Evolutionary conservation across 2,888 invertebrate species (phyloP).

Genomic region (Nephrocerus scutellatus): DNA sequence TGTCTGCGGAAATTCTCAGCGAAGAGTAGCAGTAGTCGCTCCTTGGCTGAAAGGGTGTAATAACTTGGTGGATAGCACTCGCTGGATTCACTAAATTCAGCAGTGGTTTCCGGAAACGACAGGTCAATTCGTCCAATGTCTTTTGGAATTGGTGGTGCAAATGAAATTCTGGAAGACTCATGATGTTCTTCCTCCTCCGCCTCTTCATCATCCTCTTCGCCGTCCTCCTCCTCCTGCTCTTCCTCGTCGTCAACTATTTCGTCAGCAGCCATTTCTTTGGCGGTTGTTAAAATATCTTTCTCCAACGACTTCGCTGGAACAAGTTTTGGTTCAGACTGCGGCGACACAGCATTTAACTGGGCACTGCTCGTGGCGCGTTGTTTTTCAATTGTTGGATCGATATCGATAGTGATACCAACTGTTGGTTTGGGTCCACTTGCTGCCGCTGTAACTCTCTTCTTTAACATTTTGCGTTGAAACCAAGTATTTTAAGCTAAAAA

Average conservation of each 20-base stretch:
- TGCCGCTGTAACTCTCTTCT: no score
- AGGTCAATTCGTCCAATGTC: constrained; percentile 39
- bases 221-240: constrained; percentile 17
- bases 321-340: no score
- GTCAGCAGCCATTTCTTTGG: constrained; percentile 8
- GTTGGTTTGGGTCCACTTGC: no score
- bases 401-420: no score
- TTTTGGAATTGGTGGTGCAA: constrained; percentile 22
- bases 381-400: no score
- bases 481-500: no score
- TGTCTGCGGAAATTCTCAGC: constrained; percentile 74
- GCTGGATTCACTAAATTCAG: constrained; percentile 46
- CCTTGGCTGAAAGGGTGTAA: constrained; percentile 60
- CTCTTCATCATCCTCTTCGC: constrained; percentile 20
- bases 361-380: no score
- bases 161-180: constrained; percentile 29
- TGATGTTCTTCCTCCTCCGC: constrained; percentile 17
- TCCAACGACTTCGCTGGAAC: no score
- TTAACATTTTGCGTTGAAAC: no score
- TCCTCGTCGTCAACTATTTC: background rate
- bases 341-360: no score
- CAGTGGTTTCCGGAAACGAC: constrained; percentile 38
- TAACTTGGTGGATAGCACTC: constrained; percentile 62
- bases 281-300: no score
- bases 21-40: constrained; percentile 63